Percentiles rank a stretch among this genome's conserved stretches.
Evolutionary conservation across 1,140 invertebrate species (phyloP).

Genomic region (Aradophagus sp.): DNA sequence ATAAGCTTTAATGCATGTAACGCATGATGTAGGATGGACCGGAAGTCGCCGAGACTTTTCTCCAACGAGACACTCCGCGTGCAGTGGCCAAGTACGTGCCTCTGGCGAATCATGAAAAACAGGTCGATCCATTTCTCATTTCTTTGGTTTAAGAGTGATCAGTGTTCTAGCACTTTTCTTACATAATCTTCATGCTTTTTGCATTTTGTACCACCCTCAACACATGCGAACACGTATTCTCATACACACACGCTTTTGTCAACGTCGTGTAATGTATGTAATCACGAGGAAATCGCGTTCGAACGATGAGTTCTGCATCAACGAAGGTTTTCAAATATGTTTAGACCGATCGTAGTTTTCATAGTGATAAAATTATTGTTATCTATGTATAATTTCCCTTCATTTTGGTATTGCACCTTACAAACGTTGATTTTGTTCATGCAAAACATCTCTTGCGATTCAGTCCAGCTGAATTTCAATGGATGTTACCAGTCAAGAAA

Average conservation of each 20-base stretch:
- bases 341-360: conserved; percentile 13
- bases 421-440: background rate
- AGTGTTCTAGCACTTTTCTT: conserved; percentile 50
- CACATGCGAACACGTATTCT: conserved; percentile 12
- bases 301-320: conserved; percentile 1
- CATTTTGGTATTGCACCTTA: conserved; percentile 26
- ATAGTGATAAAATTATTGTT: too few species aligned
- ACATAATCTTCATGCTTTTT: conserved; percentile 48
- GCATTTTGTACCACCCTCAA: conserved; percentile 48
- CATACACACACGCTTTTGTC: conserved; percentile 27
- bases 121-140: conserved; percentile 74
- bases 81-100: conserved; percentile 73
- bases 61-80: conserved; percentile 70
- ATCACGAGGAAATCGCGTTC: conserved; percentile 14
- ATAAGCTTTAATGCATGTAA: conserved; percentile 74
- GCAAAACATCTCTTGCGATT: conserved; percentile 2
- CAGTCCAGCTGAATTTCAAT: conserved; percentile 8
- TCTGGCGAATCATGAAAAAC: conserved; percentile 74
- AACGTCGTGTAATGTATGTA: conserved; percentile 12
- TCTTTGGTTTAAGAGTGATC: conserved; percentile 69
- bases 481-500: background rate
- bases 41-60: conserved; percentile 72
- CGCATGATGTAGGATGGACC: conserved; percentile 74
- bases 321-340: conserved; percentile 25
- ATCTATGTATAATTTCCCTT: conserved; percentile 26